phyloP scores from a whole-genome alignment of 2,888 invertebrate species.

The Nasonia oneida region DNA sequence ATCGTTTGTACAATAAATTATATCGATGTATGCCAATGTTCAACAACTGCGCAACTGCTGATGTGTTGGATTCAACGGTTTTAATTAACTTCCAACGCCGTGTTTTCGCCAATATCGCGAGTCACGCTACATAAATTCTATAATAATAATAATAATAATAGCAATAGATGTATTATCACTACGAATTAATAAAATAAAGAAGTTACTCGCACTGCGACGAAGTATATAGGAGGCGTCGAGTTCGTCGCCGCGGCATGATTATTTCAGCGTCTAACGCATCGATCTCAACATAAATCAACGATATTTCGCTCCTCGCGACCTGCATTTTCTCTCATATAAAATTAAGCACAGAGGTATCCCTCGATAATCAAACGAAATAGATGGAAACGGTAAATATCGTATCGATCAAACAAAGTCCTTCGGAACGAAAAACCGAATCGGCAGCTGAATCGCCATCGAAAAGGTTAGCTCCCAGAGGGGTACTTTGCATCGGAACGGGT shows the following conservation, averaged over 20 bases:
- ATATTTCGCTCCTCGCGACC: too few species aligned
- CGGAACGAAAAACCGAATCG: not conserved
- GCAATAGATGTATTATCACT: not conserved
- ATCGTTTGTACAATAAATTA: too few species aligned
- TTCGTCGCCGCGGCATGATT: too few species aligned
- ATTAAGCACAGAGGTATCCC: not conserved
- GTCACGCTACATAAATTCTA: not conserved
- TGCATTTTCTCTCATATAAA: too few species aligned
- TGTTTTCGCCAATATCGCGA: not conserved
- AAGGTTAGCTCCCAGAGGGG: constrained; percentile 26
- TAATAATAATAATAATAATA: not conserved
- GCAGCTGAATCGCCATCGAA: constrained; percentile 24
- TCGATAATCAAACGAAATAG: not conserved
- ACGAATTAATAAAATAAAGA: not conserved
- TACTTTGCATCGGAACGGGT: constrained; percentile 51
- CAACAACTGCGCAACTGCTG: not conserved
- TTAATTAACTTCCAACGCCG: not conserved
- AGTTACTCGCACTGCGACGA: not conserved
- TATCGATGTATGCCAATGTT: too few species aligned
- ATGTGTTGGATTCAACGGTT: not conserved
- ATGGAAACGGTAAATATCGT: too few species aligned
- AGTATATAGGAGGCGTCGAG: not conserved
- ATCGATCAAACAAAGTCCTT: not conserved
- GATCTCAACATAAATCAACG: too few species aligned
- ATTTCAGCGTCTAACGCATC: too few species aligned